These are phyloP conservation scores for Rhinichthys osculus DNA, from an alignment of 2,797 vertebrate species.

Conservation along the genomic window DNA sequence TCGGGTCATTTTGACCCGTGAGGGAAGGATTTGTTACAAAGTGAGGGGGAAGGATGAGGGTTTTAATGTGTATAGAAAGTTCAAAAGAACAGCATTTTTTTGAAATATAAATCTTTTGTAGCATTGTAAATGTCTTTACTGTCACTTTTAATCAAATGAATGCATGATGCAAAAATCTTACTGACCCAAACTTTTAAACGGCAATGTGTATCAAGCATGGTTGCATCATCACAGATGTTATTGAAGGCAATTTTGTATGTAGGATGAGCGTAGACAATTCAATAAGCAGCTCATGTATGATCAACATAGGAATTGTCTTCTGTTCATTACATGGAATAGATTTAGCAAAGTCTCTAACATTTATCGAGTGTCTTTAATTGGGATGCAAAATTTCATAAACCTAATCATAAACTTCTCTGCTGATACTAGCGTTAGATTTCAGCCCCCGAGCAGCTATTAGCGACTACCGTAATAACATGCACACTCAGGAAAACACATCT, in stretches of 20 bases:
- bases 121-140: background rate
- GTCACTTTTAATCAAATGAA: background rate
- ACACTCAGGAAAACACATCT: slow-evolving; percentile 9
- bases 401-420: slow-evolving; percentile 19
- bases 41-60: too few species aligned
- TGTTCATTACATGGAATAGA: slow-evolving; percentile 16
- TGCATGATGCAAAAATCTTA: background rate
- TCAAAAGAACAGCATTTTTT: background rate
- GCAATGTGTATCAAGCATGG: too few species aligned
- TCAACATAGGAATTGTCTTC: background rate
- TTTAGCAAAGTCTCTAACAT: background rate
- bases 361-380: slow-evolving; percentile 23
- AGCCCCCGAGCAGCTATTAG: slow-evolving; percentile 19
- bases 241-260: background rate
- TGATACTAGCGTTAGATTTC: slow-evolving; percentile 14
- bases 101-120: background rate
- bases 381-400: slow-evolving; percentile 15
- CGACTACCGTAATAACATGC: slow-evolving; percentile 18
- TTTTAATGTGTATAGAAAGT: background rate
- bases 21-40: too few species aligned
- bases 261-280: background rate
- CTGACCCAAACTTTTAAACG: background rate
- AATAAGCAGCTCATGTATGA: background rate
- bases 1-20: too few species aligned
- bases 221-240: background rate